Evolutionary conservation across 1,140 invertebrate genomes (phyloP).

Genomic region (Cydia fagiglandana): DNA sequence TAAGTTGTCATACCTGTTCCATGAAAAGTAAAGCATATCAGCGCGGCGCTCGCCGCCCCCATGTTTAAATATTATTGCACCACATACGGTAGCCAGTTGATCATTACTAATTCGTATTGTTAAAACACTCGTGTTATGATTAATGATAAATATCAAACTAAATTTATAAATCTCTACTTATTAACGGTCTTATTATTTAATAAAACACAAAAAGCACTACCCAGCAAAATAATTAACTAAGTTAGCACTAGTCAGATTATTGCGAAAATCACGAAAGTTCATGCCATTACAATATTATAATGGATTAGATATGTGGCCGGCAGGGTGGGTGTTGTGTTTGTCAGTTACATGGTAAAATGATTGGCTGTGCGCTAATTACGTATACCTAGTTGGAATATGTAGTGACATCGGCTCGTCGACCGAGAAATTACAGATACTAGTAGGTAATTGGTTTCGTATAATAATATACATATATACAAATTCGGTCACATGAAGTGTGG

Average conservation of each 20-base stretch:
- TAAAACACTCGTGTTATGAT: too few relatives aligned
- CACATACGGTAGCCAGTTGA: slow-evolving; percentile 60
- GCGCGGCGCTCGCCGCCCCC: slow-evolving; percentile 48
- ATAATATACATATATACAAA: too few relatives aligned
- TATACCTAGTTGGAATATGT: neutral
- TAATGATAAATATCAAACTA: neutral
- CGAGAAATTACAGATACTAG: too few relatives aligned
- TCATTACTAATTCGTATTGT: too few relatives aligned
- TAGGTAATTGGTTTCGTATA: too few relatives aligned
- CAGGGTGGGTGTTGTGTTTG: neutral
- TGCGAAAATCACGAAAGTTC: neutral
- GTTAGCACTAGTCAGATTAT: neutral
- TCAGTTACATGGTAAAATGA: neutral
- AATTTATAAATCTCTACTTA: neutral
- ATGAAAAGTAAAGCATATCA: slow-evolving; percentile 69
- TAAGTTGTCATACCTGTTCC: slow-evolving; percentile 65
- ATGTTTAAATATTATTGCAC: slow-evolving; percentile 51
- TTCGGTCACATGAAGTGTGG: too few relatives aligned
- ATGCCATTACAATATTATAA: neutral
- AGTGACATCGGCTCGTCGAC: neutral
- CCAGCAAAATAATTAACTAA: neutral
- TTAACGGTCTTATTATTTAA: neutral
- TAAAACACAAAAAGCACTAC: neutral
- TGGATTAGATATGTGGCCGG: neutral
- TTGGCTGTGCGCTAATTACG: neutral